Base-by-base conservation (phyloP, 2,797 vertebrate species). In the Limnodromus scolopaceus region DNA sequence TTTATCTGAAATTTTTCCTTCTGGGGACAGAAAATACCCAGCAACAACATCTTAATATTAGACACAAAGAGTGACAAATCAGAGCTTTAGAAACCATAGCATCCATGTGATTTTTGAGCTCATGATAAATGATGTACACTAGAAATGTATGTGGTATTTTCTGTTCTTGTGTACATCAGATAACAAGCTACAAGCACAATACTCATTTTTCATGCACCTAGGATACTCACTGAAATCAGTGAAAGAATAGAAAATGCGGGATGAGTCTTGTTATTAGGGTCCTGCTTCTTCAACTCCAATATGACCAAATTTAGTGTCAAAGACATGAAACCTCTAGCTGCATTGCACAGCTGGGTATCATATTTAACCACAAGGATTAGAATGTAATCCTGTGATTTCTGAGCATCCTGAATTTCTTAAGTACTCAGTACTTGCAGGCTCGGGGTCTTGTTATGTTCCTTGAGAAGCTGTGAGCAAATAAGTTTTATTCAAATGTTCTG, bases 281-380 rank as follows among this genome's bases (percentile, higher is more conserved):
- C 13, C 60, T 88, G 36, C 41, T 79, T 71, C 80, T 91, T 92
- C 86, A 85, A 7, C 27, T 87, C n/a, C 55, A 92, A 24, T 60
- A 84, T 25, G 64, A 80, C 38, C 49, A 93, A 57, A 91, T 92
- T 87, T 69, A 87, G 16, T 71, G 71, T 89, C 75, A 93, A 87
- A 96, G 49, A 85, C 64, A 58, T 65, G 61, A 96, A 96, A 91
- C 63, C 32, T 93, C 65, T 84, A 65, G 64, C 49, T 94, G 38
- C 38, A 58, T 64, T 49, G 69, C 93, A 94, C 94, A 95, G 84
- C 91, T 89, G 88, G 92, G 41, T 87, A 55, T 91, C 81, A 39
- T 83, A 87, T 92, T 93, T 94, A 92, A 93, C 60, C 27, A 49
- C 66, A 69, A 89, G 75, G 84, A 94, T 96, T 89, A 94, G 60